Evolutionary conservation across 2,888 invertebrate species (phyloP).

Genomic region (Parnassius smintheus): DNA sequence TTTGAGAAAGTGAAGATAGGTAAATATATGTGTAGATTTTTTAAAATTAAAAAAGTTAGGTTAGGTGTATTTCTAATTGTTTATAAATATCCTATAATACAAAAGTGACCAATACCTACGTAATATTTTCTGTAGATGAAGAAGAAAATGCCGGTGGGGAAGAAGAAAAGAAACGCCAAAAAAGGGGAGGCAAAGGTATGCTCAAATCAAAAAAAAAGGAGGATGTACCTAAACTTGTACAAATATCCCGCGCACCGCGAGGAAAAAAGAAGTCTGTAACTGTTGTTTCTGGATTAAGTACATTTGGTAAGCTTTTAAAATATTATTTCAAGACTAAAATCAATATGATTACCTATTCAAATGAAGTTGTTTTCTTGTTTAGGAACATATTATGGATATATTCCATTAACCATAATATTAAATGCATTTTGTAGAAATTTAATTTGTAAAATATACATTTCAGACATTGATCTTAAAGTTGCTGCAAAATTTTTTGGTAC

Average conservation of each 20-base stretch:
- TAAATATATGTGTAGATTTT: conserved; percentile 43
- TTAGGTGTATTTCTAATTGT: conserved; percentile 13
- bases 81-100: too few relatives aligned
- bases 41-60: conserved; percentile 21
- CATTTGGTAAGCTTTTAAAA: conserved; percentile 86
- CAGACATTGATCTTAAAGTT: conserved; percentile 98
- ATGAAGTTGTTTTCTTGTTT: too few relatives aligned
- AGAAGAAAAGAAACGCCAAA: conserved; percentile 97
- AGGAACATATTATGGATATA: too few relatives aligned
- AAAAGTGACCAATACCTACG: not conserved
- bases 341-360: too few relatives aligned
- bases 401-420: too few relatives aligned
- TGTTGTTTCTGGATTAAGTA: conserved; percentile 96
- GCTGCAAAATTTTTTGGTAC: conserved; percentile 99
- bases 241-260: conserved; percentile 93
- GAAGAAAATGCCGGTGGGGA: conserved; percentile 88
- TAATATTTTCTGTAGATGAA: conserved; percentile 60
- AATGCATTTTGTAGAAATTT: too few relatives aligned
- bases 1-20: conserved; percentile 93
- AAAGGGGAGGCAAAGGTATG: conserved; percentile 97
- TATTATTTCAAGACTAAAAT: conserved; percentile 1
- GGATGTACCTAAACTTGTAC: conserved; percentile 92
- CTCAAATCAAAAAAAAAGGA: conserved; percentile 97
- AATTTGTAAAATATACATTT: conserved; percentile 33
- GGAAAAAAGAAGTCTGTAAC: conserved; percentile 99